These are phyloP conservation scores for Heliconius hortense DNA, from an alignment of 2,888 invertebrate genomes.

Conservation along the genomic window DNA sequence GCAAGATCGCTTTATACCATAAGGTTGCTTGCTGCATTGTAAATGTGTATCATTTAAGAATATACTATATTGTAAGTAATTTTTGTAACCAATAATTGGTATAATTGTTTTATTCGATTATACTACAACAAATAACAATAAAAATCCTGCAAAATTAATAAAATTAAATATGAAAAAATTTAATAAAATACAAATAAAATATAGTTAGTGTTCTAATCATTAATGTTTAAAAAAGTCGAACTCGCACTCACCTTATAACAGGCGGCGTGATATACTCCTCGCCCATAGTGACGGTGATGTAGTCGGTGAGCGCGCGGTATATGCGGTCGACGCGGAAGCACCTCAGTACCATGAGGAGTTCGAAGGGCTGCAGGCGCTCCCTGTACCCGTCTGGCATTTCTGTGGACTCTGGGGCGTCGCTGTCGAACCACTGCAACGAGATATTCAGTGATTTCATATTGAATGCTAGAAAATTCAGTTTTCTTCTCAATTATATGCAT, in stretches of 20 bases:
- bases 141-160: too few species aligned
- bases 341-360: slow-evolving; percentile 90
- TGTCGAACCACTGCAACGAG: slow-evolving; percentile 88
- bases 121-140: too few species aligned
- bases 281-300: slow-evolving; percentile 91
- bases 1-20: too few species aligned
- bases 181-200: too few species aligned
- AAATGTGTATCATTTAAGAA: too few species aligned
- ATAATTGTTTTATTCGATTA: too few species aligned
- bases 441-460: neutral
- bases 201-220: neutral
- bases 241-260: slow-evolving; percentile 48
- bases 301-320: slow-evolving; percentile 91
- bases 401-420: slow-evolving; percentile 89
- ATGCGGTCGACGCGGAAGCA: slow-evolving; percentile 96
- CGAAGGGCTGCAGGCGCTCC: slow-evolving; percentile 83
- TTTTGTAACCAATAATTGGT: too few species aligned
- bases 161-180: too few species aligned
- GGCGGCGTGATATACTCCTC: slow-evolving; percentile 95
- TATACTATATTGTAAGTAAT: too few species aligned
- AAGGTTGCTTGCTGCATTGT: too few species aligned
- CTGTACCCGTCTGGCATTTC: slow-evolving; percentile 88
- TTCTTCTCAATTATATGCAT: neutral
- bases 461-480: neutral
- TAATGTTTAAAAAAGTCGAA: neutral